phyloP scores from a whole-genome alignment of 2,888 invertebrate species.

The Drosophila acutilabella region DNA sequence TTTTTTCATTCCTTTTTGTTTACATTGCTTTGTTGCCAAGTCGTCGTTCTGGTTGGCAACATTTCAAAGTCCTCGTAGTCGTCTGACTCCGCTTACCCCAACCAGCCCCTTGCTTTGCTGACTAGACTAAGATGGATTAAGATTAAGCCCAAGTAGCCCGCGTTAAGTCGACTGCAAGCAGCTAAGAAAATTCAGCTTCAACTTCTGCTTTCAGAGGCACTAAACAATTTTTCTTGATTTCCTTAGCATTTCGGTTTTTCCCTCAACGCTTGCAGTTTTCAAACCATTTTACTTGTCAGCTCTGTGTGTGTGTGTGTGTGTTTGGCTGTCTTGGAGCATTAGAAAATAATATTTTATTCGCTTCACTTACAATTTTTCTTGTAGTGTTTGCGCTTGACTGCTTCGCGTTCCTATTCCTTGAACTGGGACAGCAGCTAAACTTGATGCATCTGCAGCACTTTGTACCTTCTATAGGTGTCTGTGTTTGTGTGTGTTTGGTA shows the following conservation, averaged over 20 bases:
- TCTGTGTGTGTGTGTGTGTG: slow-evolving; percentile 12
- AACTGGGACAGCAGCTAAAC: not conserved
- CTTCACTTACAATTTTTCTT: slow-evolving; percentile 81
- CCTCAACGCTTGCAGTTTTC: slow-evolving; percentile 28
- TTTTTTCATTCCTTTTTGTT: slow-evolving; percentile 46
- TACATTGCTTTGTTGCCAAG: slow-evolving; percentile 54
- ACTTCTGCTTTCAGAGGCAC: slow-evolving; percentile 34
- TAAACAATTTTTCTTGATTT: slow-evolving; percentile 80
- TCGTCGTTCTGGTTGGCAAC: slow-evolving; percentile 41
- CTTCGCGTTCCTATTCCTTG: slow-evolving; percentile 8
- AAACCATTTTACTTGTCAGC: slow-evolving; percentile 43
- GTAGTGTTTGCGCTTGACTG: slow-evolving; percentile 72
- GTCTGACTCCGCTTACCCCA: not conserved
- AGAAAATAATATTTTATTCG: slow-evolving; percentile 82
- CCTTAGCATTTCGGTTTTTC: slow-evolving; percentile 47
- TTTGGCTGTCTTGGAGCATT: slow-evolving; percentile 63
- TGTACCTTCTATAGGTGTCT: slow-evolving; percentile 10
- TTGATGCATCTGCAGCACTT: slow-evolving; percentile 14
- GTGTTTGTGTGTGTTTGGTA: slow-evolving; percentile 21
- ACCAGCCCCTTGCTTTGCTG: slow-evolving; percentile 36
- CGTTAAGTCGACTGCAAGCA: slow-evolving; percentile 39
- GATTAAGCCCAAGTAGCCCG: slow-evolving; percentile 68
- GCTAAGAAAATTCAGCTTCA: slow-evolving; percentile 22
- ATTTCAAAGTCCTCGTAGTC: slow-evolving; percentile 65
- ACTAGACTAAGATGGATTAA: slow-evolving; percentile 83